Evolutionary conservation across 1,140 invertebrate genomes (phyloP).

Genomic region (Stegodyphus dumicola): DNA sequence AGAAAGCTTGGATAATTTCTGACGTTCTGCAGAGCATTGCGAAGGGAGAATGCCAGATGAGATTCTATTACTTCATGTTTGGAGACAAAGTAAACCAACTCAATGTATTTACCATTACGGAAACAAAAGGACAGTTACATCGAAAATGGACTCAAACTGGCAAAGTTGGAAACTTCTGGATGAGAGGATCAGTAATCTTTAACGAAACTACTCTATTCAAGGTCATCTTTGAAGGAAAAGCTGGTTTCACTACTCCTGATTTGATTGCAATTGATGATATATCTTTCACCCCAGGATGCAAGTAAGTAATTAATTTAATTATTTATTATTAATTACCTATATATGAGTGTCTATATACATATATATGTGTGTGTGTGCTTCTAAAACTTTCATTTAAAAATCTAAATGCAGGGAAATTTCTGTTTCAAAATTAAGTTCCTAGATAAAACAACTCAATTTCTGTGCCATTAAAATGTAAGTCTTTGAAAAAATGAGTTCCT

Average conservation of each 20-base stretch:
- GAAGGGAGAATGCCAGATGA: conserved; percentile 46
- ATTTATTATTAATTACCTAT: too few relatives aligned
- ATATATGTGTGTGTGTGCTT: too few relatives aligned
- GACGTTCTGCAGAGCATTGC: not conserved
- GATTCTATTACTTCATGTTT: conserved; percentile 68
- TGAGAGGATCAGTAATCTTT: conserved; percentile 19
- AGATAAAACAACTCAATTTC: too few relatives aligned
- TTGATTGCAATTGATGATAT: conserved; percentile 64
- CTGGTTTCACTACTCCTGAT: conserved; percentile 31
- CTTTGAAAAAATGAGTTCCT: too few relatives aligned
- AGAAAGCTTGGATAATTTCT: conserved; percentile 59
- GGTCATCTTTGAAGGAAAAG: conserved; percentile 60
- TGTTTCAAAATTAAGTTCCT: too few relatives aligned
- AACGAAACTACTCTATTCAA: conserved; percentile 43
- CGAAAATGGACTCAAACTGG: conserved; percentile 12
- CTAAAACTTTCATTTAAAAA: too few relatives aligned
- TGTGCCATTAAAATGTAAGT: too few relatives aligned
- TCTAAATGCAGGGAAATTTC: too few relatives aligned
- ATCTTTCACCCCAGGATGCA: conserved; percentile 58
- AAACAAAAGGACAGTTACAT: not conserved
- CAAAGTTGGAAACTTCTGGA: conserved; percentile 58
- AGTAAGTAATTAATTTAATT: conserved; percentile 42
- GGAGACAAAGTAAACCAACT: conserved; percentile 65
- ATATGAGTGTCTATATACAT: too few relatives aligned
- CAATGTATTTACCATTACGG: conserved; percentile 63